Base-by-base conservation (phyloP, 2,797 vertebrate genomes). In the Sylvilagus floridanus region DNA sequence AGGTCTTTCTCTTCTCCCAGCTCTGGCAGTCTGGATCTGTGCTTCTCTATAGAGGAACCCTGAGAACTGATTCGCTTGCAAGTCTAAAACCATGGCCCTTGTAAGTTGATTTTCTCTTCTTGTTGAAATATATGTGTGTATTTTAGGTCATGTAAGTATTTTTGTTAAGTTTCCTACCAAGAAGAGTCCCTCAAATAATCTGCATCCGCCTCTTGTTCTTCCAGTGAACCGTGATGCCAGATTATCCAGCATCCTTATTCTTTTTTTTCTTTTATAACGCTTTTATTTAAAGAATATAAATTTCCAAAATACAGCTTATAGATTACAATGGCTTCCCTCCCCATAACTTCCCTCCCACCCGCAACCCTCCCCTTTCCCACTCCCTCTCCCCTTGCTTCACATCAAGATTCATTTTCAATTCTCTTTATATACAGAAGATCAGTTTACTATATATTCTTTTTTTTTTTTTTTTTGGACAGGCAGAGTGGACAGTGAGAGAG, bases 101-200 rank as follows among this genome's bases (percentile, higher is more conserved):
- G 78, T 93, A 93, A 84, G 92, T 84, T 62, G 9, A 71, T 84
- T 88, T 94, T 88, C 54, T 88, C 17, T 26, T 5, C 60, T 63
- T 83, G 30, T 87, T 91, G 26, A 76, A 90, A 62, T 81, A 50
- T 75, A 10, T 73, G 35, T 73, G 37, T 32, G 3, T 62, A 76
- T 84, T 47, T 81, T 65, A 72, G 19, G 16, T 68, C 19, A n/a
- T 71, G 19, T 57, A 37, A 75, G 11, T 77, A 76, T 94, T 91
- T 66, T 66, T 32, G 66, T 21, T 79, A 73, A 47, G 73, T 94
- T 95, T 88, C 69, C 28, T 57, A 75, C 19, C 54, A 62, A 65
- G n/a, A 63, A 28, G 89, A 60, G 19, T 57, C 28, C 30, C 24
- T 84, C 32, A 77, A 42, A 54, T 84, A 84, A 78, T 9, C 22